Evolutionary conservation across 2,797 vertebrate species (phyloP), one percentile per base, ranked within the genome.

Genomic region (Oreortyx pictus): DNA sequence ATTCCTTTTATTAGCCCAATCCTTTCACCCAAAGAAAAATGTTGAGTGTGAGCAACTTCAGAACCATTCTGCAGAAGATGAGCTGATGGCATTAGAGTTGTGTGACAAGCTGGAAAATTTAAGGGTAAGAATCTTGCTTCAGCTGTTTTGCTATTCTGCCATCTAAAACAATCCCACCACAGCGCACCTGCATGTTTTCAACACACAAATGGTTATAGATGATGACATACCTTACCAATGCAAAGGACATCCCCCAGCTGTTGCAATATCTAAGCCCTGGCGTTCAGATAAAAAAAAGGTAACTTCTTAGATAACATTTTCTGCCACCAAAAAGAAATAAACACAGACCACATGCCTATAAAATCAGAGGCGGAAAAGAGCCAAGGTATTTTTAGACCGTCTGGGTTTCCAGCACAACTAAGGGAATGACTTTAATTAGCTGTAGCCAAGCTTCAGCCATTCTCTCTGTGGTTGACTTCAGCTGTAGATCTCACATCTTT

Each of bases 361-460:
- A 94, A 94, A 94, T 44, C 73, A 84, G 77, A 91, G 59, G 66
- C 86, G 92, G 90, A 92, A 89, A 78, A 74, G 82, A 33, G 39
- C 33, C 64, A 25, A 75, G 81, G 24, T 92, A 92, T 95, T 96
- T 97, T 97, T 95, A 96, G 95, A 73, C 89, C 33, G 71, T 86
- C 93, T 90, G 66, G 20, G 65, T 95, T 93, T 84, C 91, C 89
- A 80, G 92, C 74, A 91, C 49, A 67, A 92, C 78, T 4, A 71
- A 95, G 93, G 80, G 90, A 94, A 89, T 37, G 78, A 87, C 86
- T 97, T 95, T 76, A 93, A 96, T 95, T 90, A 73, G 7, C 54
- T 89, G 76, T 77, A 95, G 84, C 41, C 82, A 59, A 94, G 87
- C 59, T 88, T 64, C 86, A 88, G 82, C 87, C 88, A 31, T 81